Evolutionary conservation across 2,888 invertebrate genomes (phyloP), one percentile per base, ranked within the genome.

Genomic region (Scaptomyza polygonia): DNA sequence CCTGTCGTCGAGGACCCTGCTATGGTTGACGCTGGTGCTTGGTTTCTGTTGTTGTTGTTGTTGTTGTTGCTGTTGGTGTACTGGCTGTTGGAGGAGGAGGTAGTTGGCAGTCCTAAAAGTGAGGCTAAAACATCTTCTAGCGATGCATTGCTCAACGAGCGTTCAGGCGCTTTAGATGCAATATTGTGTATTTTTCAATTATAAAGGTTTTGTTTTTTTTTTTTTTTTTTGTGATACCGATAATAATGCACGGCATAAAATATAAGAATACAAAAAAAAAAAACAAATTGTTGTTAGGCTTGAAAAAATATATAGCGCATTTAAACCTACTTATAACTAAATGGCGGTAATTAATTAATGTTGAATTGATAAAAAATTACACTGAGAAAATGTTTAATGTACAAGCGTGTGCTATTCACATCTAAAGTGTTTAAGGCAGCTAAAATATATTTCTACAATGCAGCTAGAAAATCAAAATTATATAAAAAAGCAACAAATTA

Each of bases 91-190:
- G 86, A 77, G 79, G 79, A 74, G 71, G 77, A 79, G 71, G 79
- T 81, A 76, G 95, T 94, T 89, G 97, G 96, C 90, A 97, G 94
- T 90, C 97, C 97, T 92, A 98, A 94, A 83, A 98, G 94, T 77
- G 97, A 97, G 92, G 98, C 97, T 92, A 98, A 93, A 78, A 98
- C 97, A 93, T 98, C 97, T 93, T 98, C 97, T 91, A 98, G 93
- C 78, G 97, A 98, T 67, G 97, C 96, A 83, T 96, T 96, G 89
- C 96, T 95, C 89, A 95, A 95, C 76, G 95, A 95, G 90, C 94
- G 93, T 88, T 94, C 92, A 86, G 93, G 92, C 89, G 89, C 90
- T 79, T 70, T 68, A 69, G 40, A 57, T 51, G 52, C 32, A 67
- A 56, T 55, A 45, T 63, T 49, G 58, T 39, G 16, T 53, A 6